Evolutionary conservation across 2,888 invertebrate species (phyloP), one percentile per base, ranked within the genome.

Genomic region (Drosophila paranaensis): DNA sequence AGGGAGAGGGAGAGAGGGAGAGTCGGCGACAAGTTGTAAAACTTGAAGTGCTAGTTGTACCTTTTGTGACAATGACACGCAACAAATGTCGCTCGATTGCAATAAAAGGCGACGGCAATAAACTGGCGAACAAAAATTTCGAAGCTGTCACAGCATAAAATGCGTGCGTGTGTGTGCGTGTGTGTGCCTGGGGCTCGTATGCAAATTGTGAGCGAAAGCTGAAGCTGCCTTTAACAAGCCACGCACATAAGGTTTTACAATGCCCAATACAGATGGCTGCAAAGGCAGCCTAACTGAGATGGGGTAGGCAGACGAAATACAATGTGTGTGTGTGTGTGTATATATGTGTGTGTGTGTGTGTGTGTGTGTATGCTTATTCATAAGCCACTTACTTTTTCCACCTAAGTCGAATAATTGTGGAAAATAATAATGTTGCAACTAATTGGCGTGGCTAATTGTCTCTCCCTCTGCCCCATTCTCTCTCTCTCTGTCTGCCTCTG

Each of bases 361-460:
- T 5, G 16, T 58, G 25, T 43, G 33, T 8, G 27, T 9, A 40
- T 30, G 53, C n/a, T 53, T n/a, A 25, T 39, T 25, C 53, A 20
- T 58, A 50, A 50, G 54, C 56, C n/a, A 30, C 43, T 69, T 39
- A 42, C 40, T 13, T 45, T 30, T 33, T 30, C 53, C 35, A 46
- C 33, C 50, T 35, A 50, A 61, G 63, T 35, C 56, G 13, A 63
- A 70, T 77, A 80, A 77, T 74, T 79, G 81, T 74, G 56, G 57
- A 70, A 80, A 68, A 76, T 71, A 79, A 77, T 79, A 77, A 74
- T 77, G 81, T 62, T 85, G 71, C 77, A 83, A 82, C 88, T 83
- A 83, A 83, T 83, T 88, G 82, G 82, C 82, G 77, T 69, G 61
- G 62, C 79, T 79, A 88, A 83, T 85, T 85, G 77, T 58, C 62